Percentiles rank a stretch among this genome's conserved stretches.
Conservation (phyloP, 2,888 invertebrate species). For the Tolmerus cingulatus region DNA sequence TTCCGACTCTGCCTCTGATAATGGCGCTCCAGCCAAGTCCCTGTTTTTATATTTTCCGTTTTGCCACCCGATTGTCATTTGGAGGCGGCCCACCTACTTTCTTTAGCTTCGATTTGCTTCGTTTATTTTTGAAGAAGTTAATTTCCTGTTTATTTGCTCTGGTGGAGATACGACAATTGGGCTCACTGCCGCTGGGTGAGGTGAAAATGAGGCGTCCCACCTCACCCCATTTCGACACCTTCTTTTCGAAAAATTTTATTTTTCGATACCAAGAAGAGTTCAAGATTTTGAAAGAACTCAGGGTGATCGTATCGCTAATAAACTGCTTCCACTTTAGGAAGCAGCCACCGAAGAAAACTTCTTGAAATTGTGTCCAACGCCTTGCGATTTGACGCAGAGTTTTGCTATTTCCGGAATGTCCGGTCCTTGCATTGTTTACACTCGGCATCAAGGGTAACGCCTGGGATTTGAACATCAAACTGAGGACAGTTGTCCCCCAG, state of each 20-base stretch:
- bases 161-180: background rate
- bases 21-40: constrained; percentile 1
- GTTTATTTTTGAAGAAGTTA: constrained; percentile 38
- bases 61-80: constrained; percentile 35
- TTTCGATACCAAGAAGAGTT: background rate
- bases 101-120: constrained; percentile 16
- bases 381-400: background rate
- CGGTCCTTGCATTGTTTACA: constrained; percentile 11
- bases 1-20: constrained; percentile 30
- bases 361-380: background rate
- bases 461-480: constrained; percentile 25
- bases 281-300: background rate
- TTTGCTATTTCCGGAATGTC: constrained; percentile 20
- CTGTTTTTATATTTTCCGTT: constrained; percentile 35
- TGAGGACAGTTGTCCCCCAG: constrained; percentile 5
- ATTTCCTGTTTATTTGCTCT: constrained; percentile 30
- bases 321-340: background rate
- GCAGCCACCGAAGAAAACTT: background rate
- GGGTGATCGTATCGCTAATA: background rate
- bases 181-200: background rate
- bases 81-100: background rate
- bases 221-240: background rate
- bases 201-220: background rate
- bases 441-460: background rate
- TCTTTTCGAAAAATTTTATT: constrained; percentile 12